Base-by-base conservation (phyloP, 2,113 vertebrate genomes). In the Platichthys flesus region DNA sequence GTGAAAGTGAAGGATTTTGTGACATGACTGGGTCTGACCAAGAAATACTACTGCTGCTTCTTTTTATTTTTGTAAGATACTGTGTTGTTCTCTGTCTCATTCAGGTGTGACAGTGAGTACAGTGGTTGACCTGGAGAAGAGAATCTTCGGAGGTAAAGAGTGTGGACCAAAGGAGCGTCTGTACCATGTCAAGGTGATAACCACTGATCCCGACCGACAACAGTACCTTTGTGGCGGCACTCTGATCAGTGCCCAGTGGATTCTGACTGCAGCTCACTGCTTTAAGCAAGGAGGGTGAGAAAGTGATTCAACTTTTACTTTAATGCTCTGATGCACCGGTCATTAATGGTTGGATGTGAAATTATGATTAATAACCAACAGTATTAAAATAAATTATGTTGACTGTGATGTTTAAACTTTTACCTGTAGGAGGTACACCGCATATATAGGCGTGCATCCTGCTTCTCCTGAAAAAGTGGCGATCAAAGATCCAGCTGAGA, bases 181-280 rank as follows among this genome's bases (percentile, higher is more conserved):
- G 0, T 76, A 77, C n/a, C 72, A 86, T 0, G 69, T 83, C 2
- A 0, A 5, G 3, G 0, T n/a, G 4, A 15, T 0, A 37, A 0
- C 0, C 28, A 1, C 0, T 6, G 0, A 3, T 31, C 1, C 24
- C 24, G 24, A 24, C 24, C 0, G 0, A 62, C 2, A 0, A 21
- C 1, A 0, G 0, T 0, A 18, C 18, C 0, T n/a, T 0, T 86
- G 84, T 62, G 84, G 76, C 1, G 80, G 76, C 28, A 77, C 84
- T 54, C 47, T 83, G 42, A 62, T 86, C 59, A 7, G 9, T n/a
- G 5, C 45, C 8, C 5, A 0, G 0, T 86, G 84, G 80, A 15
- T 86, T 67, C 56, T 86, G 42, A 83, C 76, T 49, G 77, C 77
- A n/a, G 69, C 69, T 49, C 84, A 86, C 49, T 86, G 84, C 18